Base-by-base conservation (phyloP, 2,888 invertebrate species). In the Timema podura region DNA sequence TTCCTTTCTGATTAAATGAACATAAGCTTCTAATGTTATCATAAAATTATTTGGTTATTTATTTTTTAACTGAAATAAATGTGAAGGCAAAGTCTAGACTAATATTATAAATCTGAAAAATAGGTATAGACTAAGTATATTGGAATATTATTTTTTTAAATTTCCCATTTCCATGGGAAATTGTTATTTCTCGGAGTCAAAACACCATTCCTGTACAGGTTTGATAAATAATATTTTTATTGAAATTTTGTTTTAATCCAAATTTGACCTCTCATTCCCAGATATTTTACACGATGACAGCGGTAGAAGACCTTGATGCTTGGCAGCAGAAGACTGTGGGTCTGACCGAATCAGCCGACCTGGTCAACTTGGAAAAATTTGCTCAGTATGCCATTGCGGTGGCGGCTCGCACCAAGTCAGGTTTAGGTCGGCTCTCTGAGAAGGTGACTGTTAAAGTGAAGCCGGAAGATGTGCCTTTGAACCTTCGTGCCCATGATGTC, bases 381-480 rank as follows among this genome's bases (percentile, higher is more conserved):
- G 93, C 95, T 11, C 91, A 93, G 79, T 96, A 96, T 79, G 93
- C 95, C 13, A 89, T 96, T 68, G 93, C 94, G 10, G 95, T 96
- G 2, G 94, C 95, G 46, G 94, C 94, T 0, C 87, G 89, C 77
- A 92, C 93, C 64, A 89, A 91, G 76, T 88, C 86, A 8, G 92
- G 92, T 10, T 84, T 95, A 44, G 96, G 96, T 48, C 86, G 94
- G 71, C 84, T 96, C 68, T 96, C 95, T 70, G 93, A 95, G 78
- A 93, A 94, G 79, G 89, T 92, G 0, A 92, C 92, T 5, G 95
- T 95, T 2, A 92, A 92, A 83, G 93, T 95, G 2, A 93, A 91
- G 81, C 95, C 95, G 0, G 93, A 94, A 83, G 96, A 96, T 84
- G 96, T 96, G 75, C 96, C 96, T 73, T 84, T 95, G 76, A 89